Base-by-base conservation (phyloP, 2,113 vertebrate species). In the Hyaena hyaena region DNA sequence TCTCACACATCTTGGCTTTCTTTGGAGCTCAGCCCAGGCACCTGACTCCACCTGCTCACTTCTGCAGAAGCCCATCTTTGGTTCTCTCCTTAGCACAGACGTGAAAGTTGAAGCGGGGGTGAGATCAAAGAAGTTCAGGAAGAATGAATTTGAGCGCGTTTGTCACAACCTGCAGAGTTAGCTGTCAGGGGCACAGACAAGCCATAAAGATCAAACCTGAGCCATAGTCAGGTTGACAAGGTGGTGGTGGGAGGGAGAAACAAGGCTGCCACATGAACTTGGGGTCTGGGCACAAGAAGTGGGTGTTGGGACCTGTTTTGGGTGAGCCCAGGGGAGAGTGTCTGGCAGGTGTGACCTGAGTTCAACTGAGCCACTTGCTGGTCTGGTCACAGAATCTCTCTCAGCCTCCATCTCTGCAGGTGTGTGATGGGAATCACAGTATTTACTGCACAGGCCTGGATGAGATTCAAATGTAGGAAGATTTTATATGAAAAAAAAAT, bases 1-100 rank as follows among this genome's bases (percentile, higher is more conserved):
- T 92, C 97, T 95, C 97, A 97, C 87, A 81, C 58, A 45, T 95
- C 94, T 96, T 69, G 74, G 87, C 92, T 97, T 96, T 96, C 95
- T 55, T 55, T 96, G 85, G 96, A 92, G 50, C 68, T 33, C 68
- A 86, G 96, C 96, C 93, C 84, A 28, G 92, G n/a, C 74, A 95
- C 87, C 92, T 48, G 50, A 81, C 61, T 71, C 90, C 31, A 84
- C 92, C 87, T 23, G 55, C 33, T 39, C 0, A 0, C 86, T 90
- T 90, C 76, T 0, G 0, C 85, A 81, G 94, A 77, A 77, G 63
- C 81, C 77, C 53, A 28, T 73, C 95, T 83, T 69, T 69, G 39
- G 39, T 53, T 83, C 74, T 58, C 28, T 87, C 26, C 74, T 95
- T 94, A 80, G 93, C 82, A 66, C 55, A 84, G 87, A 71, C 28